Base-by-base conservation (phyloP, 2,113 vertebrate species). In the Apteryx owenii region DNA sequence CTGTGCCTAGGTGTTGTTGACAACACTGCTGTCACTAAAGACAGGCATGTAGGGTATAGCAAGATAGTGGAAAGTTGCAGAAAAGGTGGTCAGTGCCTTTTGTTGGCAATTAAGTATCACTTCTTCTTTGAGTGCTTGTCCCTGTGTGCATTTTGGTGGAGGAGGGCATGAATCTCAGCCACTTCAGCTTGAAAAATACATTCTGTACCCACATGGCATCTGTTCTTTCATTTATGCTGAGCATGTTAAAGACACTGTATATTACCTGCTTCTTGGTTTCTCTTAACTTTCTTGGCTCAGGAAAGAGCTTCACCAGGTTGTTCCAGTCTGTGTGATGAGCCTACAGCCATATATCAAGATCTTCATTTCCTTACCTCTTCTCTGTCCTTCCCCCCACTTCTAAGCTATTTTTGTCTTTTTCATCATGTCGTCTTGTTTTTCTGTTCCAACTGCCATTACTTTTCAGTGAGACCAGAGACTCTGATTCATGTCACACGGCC, bases 141-240 rank as follows among this genome's bases (percentile, higher is more conserved):
- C 8, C 12, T 78, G 8, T 51, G 66, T 29, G 25, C 6, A 1
- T 56, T 89, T 0, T n/a, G n/a, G 15, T n/a, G 0, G 4, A 12
- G 26, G 16, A 17, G 23, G 2, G 9, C 61, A 22, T 64, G 66
- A 48, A 8, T 28, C 7, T 76, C 58, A 29, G 70, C 65, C 58
- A 42, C 29, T 93, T 82, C 11, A 31, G 53, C 58, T 85, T 70
- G 16, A 65, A 77, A 91, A 66, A 28, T 12, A 10, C 5, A 6
- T 2, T 50, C 21, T 83, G 12, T 54, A 22, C 33, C 71, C 5
- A 1, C 48, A 25, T 21, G 72, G 4, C 13, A 7, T 78, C 88
- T 95, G 61, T 61, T 72, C 75, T 26, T 85, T 85, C 50, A 23
- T 79, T 79, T 5, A 0, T 73, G 18, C 33, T 7, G 25, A 68